phyloP scores from a whole-genome alignment of 2,113 vertebrate species.

The Potamarius usumacintae region DNA sequence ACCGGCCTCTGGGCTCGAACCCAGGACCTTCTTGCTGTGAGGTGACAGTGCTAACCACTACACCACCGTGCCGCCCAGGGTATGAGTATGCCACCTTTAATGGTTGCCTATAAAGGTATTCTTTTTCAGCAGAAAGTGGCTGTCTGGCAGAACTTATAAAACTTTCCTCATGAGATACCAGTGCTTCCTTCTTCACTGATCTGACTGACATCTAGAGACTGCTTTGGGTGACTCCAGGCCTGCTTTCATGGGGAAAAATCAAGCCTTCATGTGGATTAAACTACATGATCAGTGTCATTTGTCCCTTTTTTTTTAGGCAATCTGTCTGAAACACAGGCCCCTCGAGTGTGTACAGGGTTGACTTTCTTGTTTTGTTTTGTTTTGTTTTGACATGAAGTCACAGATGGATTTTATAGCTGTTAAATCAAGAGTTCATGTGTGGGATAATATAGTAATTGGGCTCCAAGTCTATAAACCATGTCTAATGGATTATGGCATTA shows the following conservation, averaged over 20 bases:
- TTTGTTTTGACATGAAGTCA: neutral
- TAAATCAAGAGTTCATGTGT: neutral
- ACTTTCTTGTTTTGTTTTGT: neutral
- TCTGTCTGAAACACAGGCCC: neutral
- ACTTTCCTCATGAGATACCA: no score
- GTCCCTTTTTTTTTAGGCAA: neutral
- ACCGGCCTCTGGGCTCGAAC: no score
- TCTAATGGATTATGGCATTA: neutral
- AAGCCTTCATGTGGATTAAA: neutral
- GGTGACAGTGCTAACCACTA: no score
- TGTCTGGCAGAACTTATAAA: no score
- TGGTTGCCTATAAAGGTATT: no score
- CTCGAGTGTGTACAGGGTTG: no score
- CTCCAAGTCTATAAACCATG: neutral
- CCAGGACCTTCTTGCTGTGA: no score
- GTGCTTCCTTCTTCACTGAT: neutral
- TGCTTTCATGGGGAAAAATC: neutral
- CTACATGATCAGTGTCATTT: neutral
- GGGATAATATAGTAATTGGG: slow-evolving; percentile 6
- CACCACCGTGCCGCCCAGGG: no score
- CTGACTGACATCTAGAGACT: neutral
- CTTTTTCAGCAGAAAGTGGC: no score
- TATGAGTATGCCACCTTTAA: no score
- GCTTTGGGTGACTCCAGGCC: neutral
- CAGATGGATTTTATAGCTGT: neutral